A percentile compares a stretch with the other conserved stretches of the same genome.
phyloP scores from a whole-genome alignment of 2,797 vertebrate genomes.

The Coracias cyanogaster region DNA sequence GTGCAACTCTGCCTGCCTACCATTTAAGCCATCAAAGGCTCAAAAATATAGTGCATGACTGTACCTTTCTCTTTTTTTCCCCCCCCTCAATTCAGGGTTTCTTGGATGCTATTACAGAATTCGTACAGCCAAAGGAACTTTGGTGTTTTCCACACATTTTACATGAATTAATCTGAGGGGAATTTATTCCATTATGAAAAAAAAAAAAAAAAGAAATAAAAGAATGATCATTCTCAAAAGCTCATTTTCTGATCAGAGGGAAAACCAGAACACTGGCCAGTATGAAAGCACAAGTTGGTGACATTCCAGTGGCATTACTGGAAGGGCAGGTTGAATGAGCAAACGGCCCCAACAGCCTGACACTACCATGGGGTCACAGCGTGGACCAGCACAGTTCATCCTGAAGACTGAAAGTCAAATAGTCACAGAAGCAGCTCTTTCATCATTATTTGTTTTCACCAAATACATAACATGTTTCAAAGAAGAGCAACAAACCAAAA shows the following conservation, averaged over 20 bases:
- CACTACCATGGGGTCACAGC: neutral
- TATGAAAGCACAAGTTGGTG: neutral
- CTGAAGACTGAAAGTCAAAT: neutral
- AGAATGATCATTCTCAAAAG: neutral
- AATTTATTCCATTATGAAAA: neutral
- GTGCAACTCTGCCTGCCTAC: slow-evolving; percentile 23
- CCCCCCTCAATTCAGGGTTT: neutral
- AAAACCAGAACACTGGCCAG: neutral
- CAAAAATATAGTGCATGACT: neutral
- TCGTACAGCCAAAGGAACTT: neutral
- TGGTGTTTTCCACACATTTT: neutral
- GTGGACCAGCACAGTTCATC: neutral
- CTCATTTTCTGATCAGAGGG: neutral
- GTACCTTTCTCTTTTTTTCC: neutral
- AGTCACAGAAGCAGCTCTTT: neutral
- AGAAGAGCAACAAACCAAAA: neutral
- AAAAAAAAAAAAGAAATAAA: neutral
- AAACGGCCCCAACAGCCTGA: neutral
- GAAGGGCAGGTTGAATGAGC: neutral
- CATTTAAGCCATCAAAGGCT: slow-evolving; percentile 43
- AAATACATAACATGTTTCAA: neutral
- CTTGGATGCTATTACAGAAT: neutral
- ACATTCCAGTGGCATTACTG: neutral
- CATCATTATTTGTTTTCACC: neutral
- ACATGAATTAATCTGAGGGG: neutral